A percentile compares a stretch with the other conserved stretches of the same genome.
Conservation (phyloP, 2,113 vertebrate genomes). For the Elanoides forficatus region DNA sequence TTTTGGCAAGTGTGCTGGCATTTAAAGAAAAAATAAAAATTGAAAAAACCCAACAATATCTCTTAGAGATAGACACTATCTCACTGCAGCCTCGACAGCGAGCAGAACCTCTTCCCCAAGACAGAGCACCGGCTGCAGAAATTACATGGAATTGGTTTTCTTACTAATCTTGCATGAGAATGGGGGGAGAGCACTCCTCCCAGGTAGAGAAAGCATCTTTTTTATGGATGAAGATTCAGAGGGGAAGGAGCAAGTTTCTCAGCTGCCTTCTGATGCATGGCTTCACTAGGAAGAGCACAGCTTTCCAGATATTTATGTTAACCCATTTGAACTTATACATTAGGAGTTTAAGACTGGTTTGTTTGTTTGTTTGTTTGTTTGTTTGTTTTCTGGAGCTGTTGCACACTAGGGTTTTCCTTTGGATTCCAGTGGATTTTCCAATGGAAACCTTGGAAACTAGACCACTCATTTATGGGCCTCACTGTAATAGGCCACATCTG, state of each 20-base stretch:
- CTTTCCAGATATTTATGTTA: background rate
- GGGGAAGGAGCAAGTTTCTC: background rate
- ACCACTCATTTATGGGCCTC: background rate
- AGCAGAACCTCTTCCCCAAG: background rate
- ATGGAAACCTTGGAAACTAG: background rate
- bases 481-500: background rate
- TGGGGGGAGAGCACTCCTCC: background rate
- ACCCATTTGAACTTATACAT: background rate
- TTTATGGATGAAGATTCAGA: background rate
- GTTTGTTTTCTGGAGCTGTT: background rate
- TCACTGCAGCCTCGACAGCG: background rate
- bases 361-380: background rate
- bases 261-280: background rate
- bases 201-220: background rate
- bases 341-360: background rate
- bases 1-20: constrained; percentile 41
- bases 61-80: background rate
- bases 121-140: background rate
- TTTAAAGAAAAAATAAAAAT: constrained; percentile 32
- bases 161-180: background rate
- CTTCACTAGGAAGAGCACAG: background rate
- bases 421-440: background rate
- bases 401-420: background rate
- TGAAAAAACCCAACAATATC: background rate
- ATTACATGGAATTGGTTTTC: background rate